phyloP scores from a whole-genome alignment of 2,888 invertebrate species.

The Lissocephala sabroskyi region DNA sequence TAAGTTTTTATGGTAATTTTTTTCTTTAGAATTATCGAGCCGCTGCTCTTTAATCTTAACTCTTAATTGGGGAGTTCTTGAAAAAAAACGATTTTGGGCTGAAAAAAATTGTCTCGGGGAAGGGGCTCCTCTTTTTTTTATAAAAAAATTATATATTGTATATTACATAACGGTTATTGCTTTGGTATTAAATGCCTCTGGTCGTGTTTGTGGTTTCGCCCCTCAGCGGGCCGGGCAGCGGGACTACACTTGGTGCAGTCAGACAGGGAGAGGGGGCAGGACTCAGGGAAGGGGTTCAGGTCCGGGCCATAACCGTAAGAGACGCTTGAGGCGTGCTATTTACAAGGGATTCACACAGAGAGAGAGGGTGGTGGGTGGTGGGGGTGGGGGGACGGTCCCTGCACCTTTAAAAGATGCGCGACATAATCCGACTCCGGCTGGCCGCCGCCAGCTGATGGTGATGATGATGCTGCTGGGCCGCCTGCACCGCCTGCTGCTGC shows the following conservation, averaged over 20 bases:
- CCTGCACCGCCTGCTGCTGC: constrained; percentile 20
- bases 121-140: constrained; percentile 2
- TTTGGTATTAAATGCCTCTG: constrained; percentile 72
- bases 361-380: background rate
- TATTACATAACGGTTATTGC: constrained; percentile 68
- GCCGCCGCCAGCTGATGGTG: constrained; percentile 37
- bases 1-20: constrained; percentile 11
- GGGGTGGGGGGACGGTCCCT: background rate
- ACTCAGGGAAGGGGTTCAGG: background rate
- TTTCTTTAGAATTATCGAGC: constrained; percentile 10
- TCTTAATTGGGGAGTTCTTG: constrained; percentile 10
- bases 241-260: no score
- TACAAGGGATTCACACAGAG: no score
- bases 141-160: constrained; percentile 40
- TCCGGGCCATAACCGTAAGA: constrained; percentile 11
- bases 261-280: background rate
- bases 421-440: constrained; percentile 69
- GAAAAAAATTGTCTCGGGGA: constrained; percentile 9
- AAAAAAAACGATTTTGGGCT: no score
- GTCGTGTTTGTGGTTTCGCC: constrained; percentile 29
- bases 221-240: constrained; percentile 8
- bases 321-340: constrained; percentile 13
- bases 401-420: constrained; percentile 70
- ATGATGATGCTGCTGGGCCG: constrained; percentile 11
- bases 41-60: background rate